Evolutionary conservation across 2,888 invertebrate genomes (phyloP), one percentile per base, ranked within the genome.

Genomic region (Urechis unicinctus): DNA sequence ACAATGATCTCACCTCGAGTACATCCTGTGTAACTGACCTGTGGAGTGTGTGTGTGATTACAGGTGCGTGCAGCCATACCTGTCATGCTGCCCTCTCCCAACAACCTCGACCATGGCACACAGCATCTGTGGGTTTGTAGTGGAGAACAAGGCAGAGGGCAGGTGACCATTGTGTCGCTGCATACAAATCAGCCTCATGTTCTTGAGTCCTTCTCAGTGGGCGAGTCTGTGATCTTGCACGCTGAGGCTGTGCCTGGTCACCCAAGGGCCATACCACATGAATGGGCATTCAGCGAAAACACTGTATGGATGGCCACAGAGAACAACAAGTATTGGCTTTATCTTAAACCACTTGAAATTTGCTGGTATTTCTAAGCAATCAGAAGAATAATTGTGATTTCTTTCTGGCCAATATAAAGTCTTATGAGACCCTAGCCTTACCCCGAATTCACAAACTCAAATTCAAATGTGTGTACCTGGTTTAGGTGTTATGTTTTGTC

Each of bases 111-210:
- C 26, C 69, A 78, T 48, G 74, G 75, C 21, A 86, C 89, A 68
- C 89, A 88, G 66, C 88, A 91, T 73, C 82, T 94, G 64, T 95
- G 94, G 94, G 85, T 93, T 61, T 90, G 91, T 75, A 89, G 91
- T 61, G 86, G 85, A 48, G 17, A 17, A 9, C 3, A 44, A 2
- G 31, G 17, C 24, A 21, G 28, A 6, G 52, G 60, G 1, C 53
- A 54, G 55, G 83, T 86, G 36, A 88, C 90, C 44, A 47, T 64
- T 21, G 61, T 64, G 64, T 85, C 88, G 46, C 67, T 74, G 13
- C 74, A 76, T 57, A 67, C 69, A 51, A 66, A 67, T 3, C 67
- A 69, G 51, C 73, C 75, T 0, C 62, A 65, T 21, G 66, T 75
- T 17, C 64, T 71, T 0, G 73, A 76, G 58, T 70, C 72, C 1